phyloP scores from a whole-genome alignment of 1,140 invertebrate genomes.

The Chrysomallon squamiferum region DNA sequence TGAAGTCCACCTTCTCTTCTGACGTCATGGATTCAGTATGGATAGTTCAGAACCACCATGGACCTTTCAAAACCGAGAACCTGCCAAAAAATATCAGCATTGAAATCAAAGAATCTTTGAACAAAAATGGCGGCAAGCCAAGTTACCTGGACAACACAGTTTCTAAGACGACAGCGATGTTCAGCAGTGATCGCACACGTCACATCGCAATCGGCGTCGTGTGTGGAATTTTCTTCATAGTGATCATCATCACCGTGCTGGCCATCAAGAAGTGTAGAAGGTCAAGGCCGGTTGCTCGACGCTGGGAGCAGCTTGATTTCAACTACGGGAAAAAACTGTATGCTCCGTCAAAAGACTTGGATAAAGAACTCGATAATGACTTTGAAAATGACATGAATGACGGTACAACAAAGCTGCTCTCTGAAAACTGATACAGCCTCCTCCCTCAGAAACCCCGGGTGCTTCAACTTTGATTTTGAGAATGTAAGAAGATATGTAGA shows the following conservation, averaged over 20 bases:
- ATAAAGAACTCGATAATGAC: constrained; percentile 19
- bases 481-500: too few relatives aligned
- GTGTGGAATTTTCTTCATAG: constrained; percentile 5
- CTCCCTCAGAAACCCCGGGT: too few relatives aligned
- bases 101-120: constrained; percentile 27
- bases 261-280: constrained; percentile 7
- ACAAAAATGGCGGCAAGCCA: constrained; percentile 13
- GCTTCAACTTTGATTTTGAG: too few relatives aligned
- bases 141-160: neutral
- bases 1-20: constrained; percentile 72
- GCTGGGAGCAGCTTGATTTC: constrained; percentile 27
- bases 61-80: constrained; percentile 28
- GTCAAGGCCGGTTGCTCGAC: neutral
- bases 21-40: constrained; percentile 41
- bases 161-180: neutral
- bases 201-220: constrained; percentile 18
- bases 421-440: constrained; percentile 10
- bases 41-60: constrained; percentile 45
- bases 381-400: constrained; percentile 32
- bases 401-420: constrained; percentile 24
- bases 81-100: constrained; percentile 21
- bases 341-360: constrained; percentile 15
- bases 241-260: constrained; percentile 6
- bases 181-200: constrained; percentile 6
- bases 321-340: constrained; percentile 28